Conservation (phyloP, 2,113 vertebrate genomes). For the Gallinago paraguaiae region DNA sequence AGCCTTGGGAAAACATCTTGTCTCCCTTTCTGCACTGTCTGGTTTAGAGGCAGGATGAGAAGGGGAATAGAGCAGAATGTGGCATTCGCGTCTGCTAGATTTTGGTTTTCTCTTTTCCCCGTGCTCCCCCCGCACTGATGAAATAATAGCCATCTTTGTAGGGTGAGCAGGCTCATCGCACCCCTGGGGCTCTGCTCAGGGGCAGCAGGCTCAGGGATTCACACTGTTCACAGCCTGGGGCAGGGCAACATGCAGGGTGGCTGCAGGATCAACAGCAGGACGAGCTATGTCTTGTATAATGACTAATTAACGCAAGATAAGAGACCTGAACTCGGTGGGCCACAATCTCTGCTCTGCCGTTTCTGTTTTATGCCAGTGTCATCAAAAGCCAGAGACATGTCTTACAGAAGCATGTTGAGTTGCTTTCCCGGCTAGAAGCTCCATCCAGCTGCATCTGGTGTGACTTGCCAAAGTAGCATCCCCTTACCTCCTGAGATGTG, state of each 20-base stretch:
- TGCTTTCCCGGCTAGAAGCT: not conserved
- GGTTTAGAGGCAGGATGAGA: not conserved
- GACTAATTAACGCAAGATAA: not conserved
- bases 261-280: not conserved
- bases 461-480: not conserved
- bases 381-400: not conserved
- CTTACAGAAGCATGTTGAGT: not conserved
- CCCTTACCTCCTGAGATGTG: not conserved
- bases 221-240: fast-evolving
- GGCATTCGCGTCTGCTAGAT: not conserved
- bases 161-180: not conserved
- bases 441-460: not conserved
- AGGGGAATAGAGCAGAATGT: not conserved
- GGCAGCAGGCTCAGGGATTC: not conserved
- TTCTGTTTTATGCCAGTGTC: not conserved
- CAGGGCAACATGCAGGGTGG: not conserved
- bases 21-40: not conserved
- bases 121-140: fast-evolving
- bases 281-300: not conserved
- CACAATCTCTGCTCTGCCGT: not conserved
- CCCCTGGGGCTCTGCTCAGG: not conserved
- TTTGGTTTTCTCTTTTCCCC: not conserved
- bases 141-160: not conserved
- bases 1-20: not conserved
- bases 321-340: not conserved